Evolutionary conservation across 2,797 vertebrate species (phyloP).

Genomic region (Cuniculus paca): DNA sequence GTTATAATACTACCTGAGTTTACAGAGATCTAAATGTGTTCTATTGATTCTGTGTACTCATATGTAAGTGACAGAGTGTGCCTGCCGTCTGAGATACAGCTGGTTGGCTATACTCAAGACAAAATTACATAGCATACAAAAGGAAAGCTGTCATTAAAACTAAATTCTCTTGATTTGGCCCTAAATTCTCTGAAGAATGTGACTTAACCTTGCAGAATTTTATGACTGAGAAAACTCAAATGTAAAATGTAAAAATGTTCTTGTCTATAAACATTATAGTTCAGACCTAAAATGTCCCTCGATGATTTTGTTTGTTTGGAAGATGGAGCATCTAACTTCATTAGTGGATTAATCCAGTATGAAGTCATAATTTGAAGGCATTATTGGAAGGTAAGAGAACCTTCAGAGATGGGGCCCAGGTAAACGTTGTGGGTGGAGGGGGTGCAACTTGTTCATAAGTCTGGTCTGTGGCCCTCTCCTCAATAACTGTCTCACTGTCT

Average conservation of each 20-base stretch:
- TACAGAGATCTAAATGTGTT: background rate
- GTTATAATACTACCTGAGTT: background rate
- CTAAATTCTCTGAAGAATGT: background rate
- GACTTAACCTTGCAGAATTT: background rate
- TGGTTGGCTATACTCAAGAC: background rate
- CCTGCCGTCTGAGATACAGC: background rate
- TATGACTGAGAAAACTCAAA: conserved; percentile 44
- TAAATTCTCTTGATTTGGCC: conserved; percentile 37
- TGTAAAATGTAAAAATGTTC: conserved; percentile 12
- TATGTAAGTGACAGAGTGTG: background rate
- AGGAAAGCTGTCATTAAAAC: conserved; percentile 31
- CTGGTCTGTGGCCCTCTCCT: background rate
- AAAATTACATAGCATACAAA: background rate
- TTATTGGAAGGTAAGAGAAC: background rate
- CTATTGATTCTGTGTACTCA: conserved; percentile 48
- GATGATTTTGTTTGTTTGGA: background rate
- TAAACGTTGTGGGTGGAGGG: rapidly evolving
- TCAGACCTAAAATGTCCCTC: background rate
- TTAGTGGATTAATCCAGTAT: background rate
- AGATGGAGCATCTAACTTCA: too few relatives aligned
- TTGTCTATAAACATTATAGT: background rate
- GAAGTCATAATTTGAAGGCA: background rate
- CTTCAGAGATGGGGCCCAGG: background rate
- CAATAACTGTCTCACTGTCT: background rate
- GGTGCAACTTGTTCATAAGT: too few relatives aligned